Conservation (phyloP, 1,140 invertebrate species). For the Sitodiplosis mosellana region DNA sequence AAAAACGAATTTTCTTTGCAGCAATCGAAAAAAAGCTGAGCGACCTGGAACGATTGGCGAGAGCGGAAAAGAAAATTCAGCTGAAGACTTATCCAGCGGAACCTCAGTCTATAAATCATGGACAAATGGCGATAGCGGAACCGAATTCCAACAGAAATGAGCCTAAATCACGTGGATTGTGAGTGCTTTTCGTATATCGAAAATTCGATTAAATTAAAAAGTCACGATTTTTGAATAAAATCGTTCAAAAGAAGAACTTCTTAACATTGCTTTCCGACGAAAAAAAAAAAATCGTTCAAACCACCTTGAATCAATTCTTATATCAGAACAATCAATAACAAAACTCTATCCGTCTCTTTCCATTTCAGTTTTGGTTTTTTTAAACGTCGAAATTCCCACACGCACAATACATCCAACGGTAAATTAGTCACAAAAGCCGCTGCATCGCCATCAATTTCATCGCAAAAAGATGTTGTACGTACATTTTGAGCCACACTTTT, state of each 20-base stretch:
- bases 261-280: no score
- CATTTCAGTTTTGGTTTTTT: conserved; percentile 30
- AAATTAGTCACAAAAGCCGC: conserved; percentile 18
- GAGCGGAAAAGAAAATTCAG: conserved; percentile 26
- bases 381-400: conserved; percentile 25
- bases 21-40: conserved; percentile 23
- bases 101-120: conserved; percentile 6
- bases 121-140: conserved; percentile 10
- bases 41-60: conserved; percentile 27
- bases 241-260: no score
- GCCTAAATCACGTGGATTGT: conserved; percentile 14
- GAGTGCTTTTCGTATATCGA: conserved; percentile 21
- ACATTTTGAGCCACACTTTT: background rate
- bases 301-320: conserved; percentile 1
- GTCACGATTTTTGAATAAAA: no score
- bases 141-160: conserved; percentile 5
- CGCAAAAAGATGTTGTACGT: conserved; percentile 28
- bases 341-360: conserved; percentile 9
- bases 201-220: no score
- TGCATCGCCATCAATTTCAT: conserved; percentile 21
- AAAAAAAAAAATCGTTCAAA: no score
- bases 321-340: conserved; percentile 11
- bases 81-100: conserved; percentile 24
- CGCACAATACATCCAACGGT: conserved; percentile 21
- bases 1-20: conserved; percentile 18